These are phyloP conservation scores for Diploptera punctata DNA, from an alignment of 2,888 invertebrate genomes.

Conservation along the genomic window DNA sequence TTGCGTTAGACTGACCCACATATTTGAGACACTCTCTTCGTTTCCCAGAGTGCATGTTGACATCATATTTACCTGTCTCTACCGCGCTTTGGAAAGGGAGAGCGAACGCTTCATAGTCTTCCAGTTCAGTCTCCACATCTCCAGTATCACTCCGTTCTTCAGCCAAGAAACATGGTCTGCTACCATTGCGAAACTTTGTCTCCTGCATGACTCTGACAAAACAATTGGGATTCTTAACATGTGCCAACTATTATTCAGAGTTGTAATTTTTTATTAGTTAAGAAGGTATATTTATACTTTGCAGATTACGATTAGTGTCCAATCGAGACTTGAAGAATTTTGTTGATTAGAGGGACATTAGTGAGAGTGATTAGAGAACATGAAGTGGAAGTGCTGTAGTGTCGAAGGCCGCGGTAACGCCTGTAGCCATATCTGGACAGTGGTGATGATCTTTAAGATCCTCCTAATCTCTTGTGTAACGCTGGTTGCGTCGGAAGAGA, in stretches of 20 bases:
- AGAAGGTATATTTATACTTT: too few species aligned
- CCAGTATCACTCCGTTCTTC: background rate
- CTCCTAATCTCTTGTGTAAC: background rate
- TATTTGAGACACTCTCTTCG: background rate
- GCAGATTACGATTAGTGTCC: too few species aligned
- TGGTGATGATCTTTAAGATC: background rate
- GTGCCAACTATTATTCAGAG: background rate
- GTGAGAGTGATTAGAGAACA: background rate
- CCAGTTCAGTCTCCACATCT: background rate
- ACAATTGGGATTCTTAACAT: background rate
- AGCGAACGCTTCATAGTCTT: background rate
- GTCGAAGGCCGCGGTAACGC: background rate
- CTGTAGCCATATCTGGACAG: constrained; percentile 3
- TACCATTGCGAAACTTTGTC: background rate
- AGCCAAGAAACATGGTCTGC: background rate
- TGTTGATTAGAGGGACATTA: too few species aligned
- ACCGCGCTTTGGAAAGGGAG: background rate
- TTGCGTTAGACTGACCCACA: background rate
- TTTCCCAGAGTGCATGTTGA: background rate
- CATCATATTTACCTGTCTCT: background rate
- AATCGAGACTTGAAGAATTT: too few species aligned
- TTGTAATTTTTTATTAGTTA: too few species aligned
- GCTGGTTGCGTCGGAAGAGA: background rate
- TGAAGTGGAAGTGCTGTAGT: background rate
- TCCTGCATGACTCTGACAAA: background rate